phyloP scores from a whole-genome alignment of 2,797 vertebrate genomes.

The Crax fasciolata region DNA sequence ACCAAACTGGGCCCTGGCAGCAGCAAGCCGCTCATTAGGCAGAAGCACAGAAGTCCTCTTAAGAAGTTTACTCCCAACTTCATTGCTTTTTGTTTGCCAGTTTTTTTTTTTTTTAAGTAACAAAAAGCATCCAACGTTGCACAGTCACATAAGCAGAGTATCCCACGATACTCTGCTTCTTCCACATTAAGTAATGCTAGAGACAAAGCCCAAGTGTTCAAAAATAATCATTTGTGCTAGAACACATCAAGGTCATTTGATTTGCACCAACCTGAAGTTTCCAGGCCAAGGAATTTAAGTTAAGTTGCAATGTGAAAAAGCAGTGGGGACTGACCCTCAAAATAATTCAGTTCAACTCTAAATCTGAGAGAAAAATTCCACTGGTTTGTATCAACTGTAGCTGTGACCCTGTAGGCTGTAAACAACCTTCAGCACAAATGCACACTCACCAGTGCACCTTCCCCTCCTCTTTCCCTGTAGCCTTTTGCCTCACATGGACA shows the following conservation, averaged over 20 bases:
- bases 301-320: background rate
- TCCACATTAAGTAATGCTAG: too few species aligned
- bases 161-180: background rate
- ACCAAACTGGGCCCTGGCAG: background rate
- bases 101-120: background rate
- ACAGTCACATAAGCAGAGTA: background rate
- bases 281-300: background rate
- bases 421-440: background rate
- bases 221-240: background rate
- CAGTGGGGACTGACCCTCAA: background rate
- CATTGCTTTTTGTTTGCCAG: background rate
- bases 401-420: background rate
- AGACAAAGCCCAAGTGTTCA: background rate
- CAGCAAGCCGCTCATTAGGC: background rate
- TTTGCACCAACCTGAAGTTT: background rate
- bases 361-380: background rate
- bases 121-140: background rate
- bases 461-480: background rate
- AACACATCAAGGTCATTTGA: background rate
- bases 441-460: rapidly evolving
- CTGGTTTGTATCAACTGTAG: background rate
- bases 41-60: background rate
- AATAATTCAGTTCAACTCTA: background rate
- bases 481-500: rapidly evolving
- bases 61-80: background rate